Base-by-base conservation (phyloP, 1,140 invertebrate species). In the Musca vetustissima region DNA sequence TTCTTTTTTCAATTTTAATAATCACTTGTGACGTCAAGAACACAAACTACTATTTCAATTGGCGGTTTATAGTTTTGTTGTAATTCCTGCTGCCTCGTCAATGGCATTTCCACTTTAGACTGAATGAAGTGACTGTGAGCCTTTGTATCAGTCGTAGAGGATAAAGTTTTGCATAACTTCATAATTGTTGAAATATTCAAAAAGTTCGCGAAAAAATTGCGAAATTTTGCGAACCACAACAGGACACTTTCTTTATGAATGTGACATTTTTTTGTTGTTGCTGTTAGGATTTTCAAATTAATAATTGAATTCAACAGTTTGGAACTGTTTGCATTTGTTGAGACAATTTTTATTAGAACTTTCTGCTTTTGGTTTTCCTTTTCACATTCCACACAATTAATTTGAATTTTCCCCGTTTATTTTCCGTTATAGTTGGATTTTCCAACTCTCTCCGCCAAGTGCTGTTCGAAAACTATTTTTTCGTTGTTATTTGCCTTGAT, bases 381-480 rank as follows among this genome's bases (percentile, higher is more conserved):
- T 24, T 22, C 28, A 24, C 25, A 25, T 59, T 25, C 15, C 22
- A 24, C 25, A 28, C 55, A 28, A 1, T 57, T 8, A 1, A 22
- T 59, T 25, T 59, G 7, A 52, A 9, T 11, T 52, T 4, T 24
- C 28, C n/a, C 22, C 21, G 24, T 59, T 59, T 1, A 7, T 28
- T 59, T 64, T 64, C 32, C 57, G 19, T 21, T 19, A 47, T 48
- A 28, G 11, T 48, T 32, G 1, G 25, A 19, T 43, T 19, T 67
- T 67, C 25, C 48, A 66, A 73, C 74, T 73, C 49, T 61, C 72
- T 68, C 70, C 71, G 70, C 64, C 65, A 73, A 79, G 72, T 74
- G 77, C 75, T 69, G 71, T 64, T 74, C 74, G 73, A 73, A 74
- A 77, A 79, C 77, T 79, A 72, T 49, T 53, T n/a, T 67, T 28